Percentiles rank a stretch among this genome's conserved stretches.
Conservation (phyloP, 2,797 vertebrate species). For the Holocentrus rufus region DNA sequence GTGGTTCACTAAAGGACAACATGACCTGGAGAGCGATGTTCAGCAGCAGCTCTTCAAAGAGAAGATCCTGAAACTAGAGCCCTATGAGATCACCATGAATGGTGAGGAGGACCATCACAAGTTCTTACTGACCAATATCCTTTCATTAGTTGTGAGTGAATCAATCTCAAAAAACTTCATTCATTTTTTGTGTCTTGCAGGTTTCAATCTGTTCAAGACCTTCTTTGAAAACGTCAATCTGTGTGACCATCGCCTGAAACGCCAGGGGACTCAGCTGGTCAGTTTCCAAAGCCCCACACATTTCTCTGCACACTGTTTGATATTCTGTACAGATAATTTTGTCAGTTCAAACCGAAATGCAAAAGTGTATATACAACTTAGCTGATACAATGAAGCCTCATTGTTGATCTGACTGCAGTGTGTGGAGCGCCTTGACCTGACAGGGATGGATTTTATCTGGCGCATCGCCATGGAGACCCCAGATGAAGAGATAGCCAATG, state of each 20-base stretch:
- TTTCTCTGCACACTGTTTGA: background rate
- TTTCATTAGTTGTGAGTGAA: background rate
- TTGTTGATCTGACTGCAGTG: conserved; percentile 79
- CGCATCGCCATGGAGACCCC: conserved; percentile 99
- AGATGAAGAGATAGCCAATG: conserved; percentile 99
- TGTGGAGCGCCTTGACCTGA: conserved; percentile 96
- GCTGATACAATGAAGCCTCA: background rate
- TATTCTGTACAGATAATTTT: background rate
- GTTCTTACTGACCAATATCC: background rate
- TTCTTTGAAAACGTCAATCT: conserved; percentile 99
- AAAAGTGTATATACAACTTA: background rate
- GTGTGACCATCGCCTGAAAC: conserved; percentile 97
- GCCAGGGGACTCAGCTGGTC: conserved; percentile 97
- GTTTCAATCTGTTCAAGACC: conserved; percentile 98
- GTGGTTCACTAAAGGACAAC: conserved; percentile 99
- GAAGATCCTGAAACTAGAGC: conserved; percentile 97
- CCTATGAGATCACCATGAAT: conserved; percentile 99
- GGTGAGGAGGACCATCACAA: conserved; percentile 78
- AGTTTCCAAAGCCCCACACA: conserved; percentile 9
- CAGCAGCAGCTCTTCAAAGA: conserved; percentile 99
- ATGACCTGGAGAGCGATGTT: conserved; percentile 97
- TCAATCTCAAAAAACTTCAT: background rate
- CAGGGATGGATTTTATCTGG: conserved; percentile 99
- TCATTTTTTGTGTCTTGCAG: conserved; percentile 73
- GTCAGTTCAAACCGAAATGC: background rate